phyloP scores from a whole-genome alignment of 2,888 invertebrate species.

The Venustoraphidia nigricollis region DNA sequence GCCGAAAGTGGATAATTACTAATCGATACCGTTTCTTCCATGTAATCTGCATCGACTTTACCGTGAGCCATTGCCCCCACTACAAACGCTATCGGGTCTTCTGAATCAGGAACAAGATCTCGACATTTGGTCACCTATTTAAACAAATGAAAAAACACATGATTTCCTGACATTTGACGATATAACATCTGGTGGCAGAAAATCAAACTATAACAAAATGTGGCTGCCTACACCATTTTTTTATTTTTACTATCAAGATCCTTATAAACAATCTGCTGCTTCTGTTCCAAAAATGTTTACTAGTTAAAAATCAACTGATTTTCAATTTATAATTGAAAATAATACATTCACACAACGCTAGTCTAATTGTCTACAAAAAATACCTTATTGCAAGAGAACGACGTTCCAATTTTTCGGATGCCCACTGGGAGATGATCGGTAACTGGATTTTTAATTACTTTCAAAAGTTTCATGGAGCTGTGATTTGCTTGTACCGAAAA shows the following conservation, averaged over 20 bases:
- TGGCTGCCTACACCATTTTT: no score
- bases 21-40: conserved; percentile 80
- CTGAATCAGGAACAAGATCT: conserved; percentile 62
- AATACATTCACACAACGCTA: not conserved
- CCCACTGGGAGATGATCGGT: conserved; percentile 90
- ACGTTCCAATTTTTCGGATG: conserved; percentile 77
- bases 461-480: conserved; percentile 75
- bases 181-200: no score
- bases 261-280: no score
- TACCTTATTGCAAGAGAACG: conserved; percentile 65
- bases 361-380: not conserved
- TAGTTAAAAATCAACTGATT: not conserved
- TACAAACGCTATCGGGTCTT: conserved; percentile 76
- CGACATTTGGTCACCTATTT: conserved; percentile 38
- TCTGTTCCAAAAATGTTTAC: not conserved
- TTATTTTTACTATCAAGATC: no score
- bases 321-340: not conserved
- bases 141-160: no score
- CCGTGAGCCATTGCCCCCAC: conserved; percentile 98
- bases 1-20: conserved; percentile 95
- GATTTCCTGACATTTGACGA: no score
- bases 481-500: conserved; percentile 83
- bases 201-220: no score
- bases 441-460: conserved; percentile 94
- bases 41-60: conserved; percentile 73